phyloP scores from a whole-genome alignment of 2,888 invertebrate genomes.

The Parthenolecanium corni region DNA sequence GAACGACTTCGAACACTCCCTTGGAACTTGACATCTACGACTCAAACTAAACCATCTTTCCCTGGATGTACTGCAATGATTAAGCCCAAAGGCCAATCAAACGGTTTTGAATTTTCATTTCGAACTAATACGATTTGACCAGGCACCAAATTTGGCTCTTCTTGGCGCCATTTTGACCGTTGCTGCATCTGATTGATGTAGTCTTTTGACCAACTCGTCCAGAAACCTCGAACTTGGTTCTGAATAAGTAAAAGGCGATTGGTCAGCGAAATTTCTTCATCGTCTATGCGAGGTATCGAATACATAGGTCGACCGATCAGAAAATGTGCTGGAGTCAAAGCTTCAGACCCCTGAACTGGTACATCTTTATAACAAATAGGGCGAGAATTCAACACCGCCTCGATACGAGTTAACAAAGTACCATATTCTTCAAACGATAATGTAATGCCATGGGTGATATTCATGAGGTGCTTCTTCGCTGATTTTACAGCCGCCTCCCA shows the following conservation, averaged over 20 bases:
- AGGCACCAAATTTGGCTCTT: neutral
- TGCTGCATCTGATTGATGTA: no score
- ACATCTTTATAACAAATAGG: neutral
- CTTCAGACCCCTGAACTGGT: neutral
- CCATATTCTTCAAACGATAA: neutral
- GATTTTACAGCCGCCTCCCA: neutral
- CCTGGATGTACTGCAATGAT: neutral
- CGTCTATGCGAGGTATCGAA: neutral
- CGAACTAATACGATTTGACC: neutral
- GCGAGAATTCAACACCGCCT: constrained; percentile 1
- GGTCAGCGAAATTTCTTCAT: neutral
- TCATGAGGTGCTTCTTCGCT: neutral
- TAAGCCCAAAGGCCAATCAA: neutral
- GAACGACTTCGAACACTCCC: no score
- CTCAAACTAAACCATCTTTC: no score
- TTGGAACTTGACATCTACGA: no score
- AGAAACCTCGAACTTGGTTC: neutral
- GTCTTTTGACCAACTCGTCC: neutral
- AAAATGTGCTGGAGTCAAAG: constrained; percentile 1
- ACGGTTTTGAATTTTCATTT: neutral
- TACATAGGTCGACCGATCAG: neutral
- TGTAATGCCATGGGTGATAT: neutral
- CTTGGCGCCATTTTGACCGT: no score
- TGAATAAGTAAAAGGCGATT: neutral
- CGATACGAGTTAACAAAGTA: neutral